Base-by-base conservation (phyloP, 2,888 invertebrate genomes). In the Netelia inedita region DNA sequence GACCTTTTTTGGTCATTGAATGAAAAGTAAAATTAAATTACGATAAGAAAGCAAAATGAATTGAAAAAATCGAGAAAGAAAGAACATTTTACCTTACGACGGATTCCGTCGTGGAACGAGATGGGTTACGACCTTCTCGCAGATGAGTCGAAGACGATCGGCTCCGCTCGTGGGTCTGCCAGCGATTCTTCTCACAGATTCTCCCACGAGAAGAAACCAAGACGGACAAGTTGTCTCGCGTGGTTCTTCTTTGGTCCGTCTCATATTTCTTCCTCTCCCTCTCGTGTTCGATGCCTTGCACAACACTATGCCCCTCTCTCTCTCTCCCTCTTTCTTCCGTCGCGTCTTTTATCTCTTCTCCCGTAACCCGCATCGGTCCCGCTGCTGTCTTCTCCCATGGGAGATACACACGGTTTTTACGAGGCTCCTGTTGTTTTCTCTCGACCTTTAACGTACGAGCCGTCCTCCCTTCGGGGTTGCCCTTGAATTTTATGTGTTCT, bases 401-500 rank as follows among this genome's bases (percentile, higher is more conserved):
- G 79, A 79, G 72, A 79, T 23, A 55, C 63, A 50, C 43, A 68
- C 41, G 41, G 50, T 81, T 78, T 81, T 78, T 74, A 79, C 65
- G 63, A 81, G 68, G 41, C 23, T 73, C 82, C 76, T 76, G 80
- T 65, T 55, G 72, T 82, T 85, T 84, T 82, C 81, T 87, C 79
- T 84, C 76, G 81, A 85, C 81, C 75, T 85, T 79, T 85, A 83
- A 82, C 72, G 79, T 78, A 72, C 53, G 73, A 80, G 75, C 72
- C 73, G 76, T 87, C 87, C 88, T 88, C 87, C 88, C 88, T 89
- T 89, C 82, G 86, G 89, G 79, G 89, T 84, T 90, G 90, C 89
- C 91, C 91, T 91, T 91, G 90, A 91, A 89, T 88, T 87, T 88
- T 82, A 87, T 89, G 82, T 85, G 83, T 80, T 86, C 65, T 21